phyloP scores from a whole-genome alignment of 2,888 invertebrate genomes.

The Tromatobia lineatoria region DNA sequence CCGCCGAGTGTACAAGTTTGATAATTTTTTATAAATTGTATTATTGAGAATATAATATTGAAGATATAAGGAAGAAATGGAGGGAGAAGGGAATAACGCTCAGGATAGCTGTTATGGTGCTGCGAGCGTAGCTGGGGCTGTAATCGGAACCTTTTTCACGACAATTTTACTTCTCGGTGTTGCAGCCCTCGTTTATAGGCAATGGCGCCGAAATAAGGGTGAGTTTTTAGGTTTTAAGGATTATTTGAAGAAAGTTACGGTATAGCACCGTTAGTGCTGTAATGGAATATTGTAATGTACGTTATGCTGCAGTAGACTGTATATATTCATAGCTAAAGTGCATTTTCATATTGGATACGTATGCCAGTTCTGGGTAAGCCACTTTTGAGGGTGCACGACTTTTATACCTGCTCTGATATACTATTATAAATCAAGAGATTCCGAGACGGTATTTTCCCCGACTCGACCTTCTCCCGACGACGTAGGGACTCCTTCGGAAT shows the following conservation, averaged over 20 bases:
- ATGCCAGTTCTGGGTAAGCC: background rate
- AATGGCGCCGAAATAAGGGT: slow-evolving; percentile 88
- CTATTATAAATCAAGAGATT: slow-evolving; percentile 32
- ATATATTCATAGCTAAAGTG: background rate
- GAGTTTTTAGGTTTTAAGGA: slow-evolving; percentile 60
- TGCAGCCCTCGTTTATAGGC: slow-evolving; percentile 87
- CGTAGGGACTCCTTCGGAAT: slow-evolving; percentile 21
- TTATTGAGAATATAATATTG: slow-evolving; percentile 71
- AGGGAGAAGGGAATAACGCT: slow-evolving; percentile 37
- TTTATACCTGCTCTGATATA: slow-evolving; percentile 35
- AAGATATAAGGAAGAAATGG: slow-evolving; percentile 69
- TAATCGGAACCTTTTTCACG: slow-evolving; percentile 90
- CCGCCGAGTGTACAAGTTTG: slow-evolving; percentile 15
- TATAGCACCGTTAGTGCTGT: background rate
- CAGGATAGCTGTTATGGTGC: slow-evolving; percentile 88
- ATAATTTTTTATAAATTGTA: background rate
- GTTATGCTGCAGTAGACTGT: background rate
- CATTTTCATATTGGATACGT: background rate
- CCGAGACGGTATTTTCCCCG: slow-evolving; percentile 35
- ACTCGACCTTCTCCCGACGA: slow-evolving; percentile 3
- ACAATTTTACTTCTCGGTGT: slow-evolving; percentile 88
- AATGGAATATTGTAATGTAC: background rate
- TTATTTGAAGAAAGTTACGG: background rate
- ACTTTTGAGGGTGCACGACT: slow-evolving; percentile 20
- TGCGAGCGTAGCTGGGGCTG: slow-evolving; percentile 90